phyloP scores from a whole-genome alignment of 2,797 vertebrate species.

The Ciconia nigra region DNA sequence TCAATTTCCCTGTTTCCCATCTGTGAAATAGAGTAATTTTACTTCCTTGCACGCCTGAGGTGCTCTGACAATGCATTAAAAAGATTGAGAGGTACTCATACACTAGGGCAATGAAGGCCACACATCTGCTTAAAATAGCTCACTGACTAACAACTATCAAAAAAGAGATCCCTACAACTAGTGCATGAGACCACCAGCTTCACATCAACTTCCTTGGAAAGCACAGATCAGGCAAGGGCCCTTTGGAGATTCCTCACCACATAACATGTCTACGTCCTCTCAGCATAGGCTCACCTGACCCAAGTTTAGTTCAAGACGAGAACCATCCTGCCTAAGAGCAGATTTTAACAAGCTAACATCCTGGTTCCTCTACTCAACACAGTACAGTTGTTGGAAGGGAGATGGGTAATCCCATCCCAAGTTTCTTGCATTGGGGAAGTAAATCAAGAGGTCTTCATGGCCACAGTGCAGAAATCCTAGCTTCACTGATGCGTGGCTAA shows the following conservation, averaged over 20 bases:
- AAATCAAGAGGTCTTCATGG: neutral
- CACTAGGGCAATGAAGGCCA: conserved; percentile 50
- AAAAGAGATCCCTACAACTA: neutral
- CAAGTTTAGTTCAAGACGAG: neutral
- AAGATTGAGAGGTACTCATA: conserved; percentile 58
- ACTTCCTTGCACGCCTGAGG: conserved; percentile 37
- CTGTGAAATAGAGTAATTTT: conserved; percentile 63
- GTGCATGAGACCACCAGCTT: neutral
- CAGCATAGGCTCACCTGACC: neutral
- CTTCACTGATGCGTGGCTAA: neutral
- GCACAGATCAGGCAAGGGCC: neutral
- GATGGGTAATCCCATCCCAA: neutral
- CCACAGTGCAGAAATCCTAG: neutral
- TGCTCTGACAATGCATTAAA: conserved; percentile 58
- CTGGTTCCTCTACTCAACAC: neutral
- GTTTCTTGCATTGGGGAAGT: neutral
- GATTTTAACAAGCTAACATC: neutral
- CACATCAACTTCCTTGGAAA: neutral
- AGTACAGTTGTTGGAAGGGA: neutral
- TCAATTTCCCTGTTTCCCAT: conserved; percentile 50
- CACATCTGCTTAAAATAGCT: conserved; percentile 39
- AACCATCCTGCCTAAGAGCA: neutral
- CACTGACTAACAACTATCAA: neutral
- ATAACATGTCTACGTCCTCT: neutral
- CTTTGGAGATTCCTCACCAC: neutral